Conservation (phyloP, 2,113 vertebrate species). For the Ptilorrhoa leucosticta region DNA sequence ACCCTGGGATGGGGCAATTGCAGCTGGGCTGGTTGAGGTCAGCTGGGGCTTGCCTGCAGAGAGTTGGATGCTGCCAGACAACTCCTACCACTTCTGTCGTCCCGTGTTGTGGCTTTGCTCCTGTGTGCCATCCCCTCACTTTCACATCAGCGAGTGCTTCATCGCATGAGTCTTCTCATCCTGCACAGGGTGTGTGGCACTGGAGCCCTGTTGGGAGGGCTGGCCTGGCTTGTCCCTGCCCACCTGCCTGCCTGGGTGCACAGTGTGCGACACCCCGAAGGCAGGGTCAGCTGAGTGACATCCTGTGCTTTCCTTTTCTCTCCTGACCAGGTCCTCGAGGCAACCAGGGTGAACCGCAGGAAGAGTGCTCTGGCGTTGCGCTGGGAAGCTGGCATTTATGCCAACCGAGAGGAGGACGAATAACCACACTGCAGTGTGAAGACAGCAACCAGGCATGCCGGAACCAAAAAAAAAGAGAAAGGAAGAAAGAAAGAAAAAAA, state of each 20-base stretch:
- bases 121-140: not conserved
- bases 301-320: conserved; percentile 3
- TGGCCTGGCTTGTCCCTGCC: not conserved
- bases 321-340: conserved; percentile 88
- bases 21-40: not conserved
- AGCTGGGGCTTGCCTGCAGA: not conserved
- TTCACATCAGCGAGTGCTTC: not conserved
- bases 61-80: not conserved
- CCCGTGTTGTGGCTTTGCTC: not conserved
- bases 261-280: not conserved
- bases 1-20: not conserved
- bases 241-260: not conserved
- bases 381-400: conserved; percentile 96
- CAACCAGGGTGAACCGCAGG: conserved; percentile 90
- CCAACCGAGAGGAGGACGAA: conserved; percentile 86
- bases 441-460: not conserved
- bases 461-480: conserved; percentile 53
- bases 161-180: not conserved
- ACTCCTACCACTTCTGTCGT: not conserved
- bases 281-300: not conserved
- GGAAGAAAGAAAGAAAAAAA: not conserved
- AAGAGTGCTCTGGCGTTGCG: conserved; percentile 93
- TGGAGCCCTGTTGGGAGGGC: not conserved
- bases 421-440: conserved; percentile 48
- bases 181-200: not conserved